Evolutionary conservation across 2,888 invertebrate species (phyloP).

Genomic region (Hypena proboscidalis): DNA sequence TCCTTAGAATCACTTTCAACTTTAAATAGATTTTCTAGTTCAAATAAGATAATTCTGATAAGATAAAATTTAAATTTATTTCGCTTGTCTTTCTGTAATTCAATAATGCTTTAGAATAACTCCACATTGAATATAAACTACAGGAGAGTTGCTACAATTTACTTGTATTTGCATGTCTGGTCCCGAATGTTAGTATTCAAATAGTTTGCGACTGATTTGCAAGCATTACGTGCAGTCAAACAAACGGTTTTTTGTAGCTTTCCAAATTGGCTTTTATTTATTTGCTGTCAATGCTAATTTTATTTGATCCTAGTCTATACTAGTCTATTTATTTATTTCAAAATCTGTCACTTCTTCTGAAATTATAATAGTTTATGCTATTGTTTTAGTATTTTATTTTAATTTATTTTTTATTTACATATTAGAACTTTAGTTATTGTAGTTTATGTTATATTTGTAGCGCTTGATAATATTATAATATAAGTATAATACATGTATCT

Average conservation of each 20-base stretch:
- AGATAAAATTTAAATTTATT: slow-evolving; percentile 25
- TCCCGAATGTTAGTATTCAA: slow-evolving; percentile 58
- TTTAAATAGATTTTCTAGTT: slow-evolving; percentile 32
- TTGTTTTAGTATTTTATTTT: no score
- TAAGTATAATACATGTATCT: no score
- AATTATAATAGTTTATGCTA: no score
- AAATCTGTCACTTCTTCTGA: no score
- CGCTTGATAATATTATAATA: no score
- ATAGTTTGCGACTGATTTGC: slow-evolving; percentile 62
- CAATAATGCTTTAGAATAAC: slow-evolving; percentile 21
- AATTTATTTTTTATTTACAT: background rate
- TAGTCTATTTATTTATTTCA: no score
- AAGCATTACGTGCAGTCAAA: slow-evolving; percentile 56
- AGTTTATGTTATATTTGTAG: background rate
- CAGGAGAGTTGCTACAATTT: slow-evolving; percentile 33
- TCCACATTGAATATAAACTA: slow-evolving; percentile 30
- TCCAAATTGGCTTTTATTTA: slow-evolving; percentile 49
- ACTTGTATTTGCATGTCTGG: slow-evolving; percentile 62
- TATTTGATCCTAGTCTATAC: slow-evolving; percentile 11
- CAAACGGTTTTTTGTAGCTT: slow-evolving; percentile 35
- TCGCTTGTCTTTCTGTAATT: slow-evolving; percentile 24
- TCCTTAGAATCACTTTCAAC: slow-evolving; percentile 37
- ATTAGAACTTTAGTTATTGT: no score
- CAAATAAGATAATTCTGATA: slow-evolving; percentile 22
- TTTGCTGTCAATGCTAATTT: slow-evolving; percentile 28